Percentiles rank a stretch among this genome's conserved stretches.
Conservation (phyloP, 2,888 invertebrate genomes). For the Polyommatus icarus region DNA sequence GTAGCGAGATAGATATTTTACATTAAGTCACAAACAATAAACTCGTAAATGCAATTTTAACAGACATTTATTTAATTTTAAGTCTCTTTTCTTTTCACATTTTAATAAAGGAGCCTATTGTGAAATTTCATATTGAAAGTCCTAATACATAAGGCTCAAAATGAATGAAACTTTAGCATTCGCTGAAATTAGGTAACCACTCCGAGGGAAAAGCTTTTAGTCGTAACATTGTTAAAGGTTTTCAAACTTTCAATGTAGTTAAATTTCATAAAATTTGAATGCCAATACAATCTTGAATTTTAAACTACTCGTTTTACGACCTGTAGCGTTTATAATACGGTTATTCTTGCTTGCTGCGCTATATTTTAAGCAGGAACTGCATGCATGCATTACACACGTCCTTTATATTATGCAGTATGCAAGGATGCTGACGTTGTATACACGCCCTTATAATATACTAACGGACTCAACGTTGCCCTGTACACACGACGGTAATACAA, state of each 20-base stretch:
- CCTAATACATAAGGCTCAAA: constrained; percentile 8
- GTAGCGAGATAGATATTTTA: no score
- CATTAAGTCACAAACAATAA: no score
- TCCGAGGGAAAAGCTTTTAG: constrained; percentile 18
- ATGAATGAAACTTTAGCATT: constrained; percentile 5
- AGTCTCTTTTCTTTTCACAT: not conserved
- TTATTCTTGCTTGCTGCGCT: not conserved
- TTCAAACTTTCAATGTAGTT: not conserved
- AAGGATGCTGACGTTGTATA: not conserved
- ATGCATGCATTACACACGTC: not conserved
- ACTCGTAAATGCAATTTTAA: no score
- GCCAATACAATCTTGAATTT: constrained; percentile 12
- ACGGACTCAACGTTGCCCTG: no score
- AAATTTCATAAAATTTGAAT: not conserved
- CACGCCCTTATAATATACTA: not conserved
- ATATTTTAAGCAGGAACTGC: not conserved
- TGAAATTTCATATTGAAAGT: not conserved
- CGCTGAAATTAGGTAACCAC: constrained; percentile 21
- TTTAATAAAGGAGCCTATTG: not conserved
- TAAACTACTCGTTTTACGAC: not conserved
- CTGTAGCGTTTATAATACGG: not conserved
- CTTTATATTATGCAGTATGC: not conserved
- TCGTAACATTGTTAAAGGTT: constrained; percentile 24
- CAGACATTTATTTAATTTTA: no score
- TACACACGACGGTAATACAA: no score